Percentiles rank a stretch among this genome's conserved stretches.
Conservation (phyloP, 2,797 vertebrate genomes). For the Heteromormyrus szaboi region DNA sequence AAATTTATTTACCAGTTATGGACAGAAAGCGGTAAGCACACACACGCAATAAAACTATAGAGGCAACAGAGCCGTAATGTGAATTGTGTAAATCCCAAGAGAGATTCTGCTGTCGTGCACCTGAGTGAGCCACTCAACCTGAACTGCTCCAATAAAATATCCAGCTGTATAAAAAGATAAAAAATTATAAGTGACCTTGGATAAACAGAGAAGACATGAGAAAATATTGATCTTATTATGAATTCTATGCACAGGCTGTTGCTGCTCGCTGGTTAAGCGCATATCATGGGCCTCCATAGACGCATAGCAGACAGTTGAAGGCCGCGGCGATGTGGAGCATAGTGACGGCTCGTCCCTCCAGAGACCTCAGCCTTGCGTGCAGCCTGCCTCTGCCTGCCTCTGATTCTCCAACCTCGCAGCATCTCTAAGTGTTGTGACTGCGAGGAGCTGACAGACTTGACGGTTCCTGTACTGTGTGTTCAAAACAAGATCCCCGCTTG, state of each 20-base stretch:
- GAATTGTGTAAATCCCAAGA: neutral
- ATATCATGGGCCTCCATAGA: neutral
- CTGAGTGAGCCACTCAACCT: neutral
- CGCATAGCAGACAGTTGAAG: neutral
- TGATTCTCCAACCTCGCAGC: neutral
- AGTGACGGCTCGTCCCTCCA: neutral
- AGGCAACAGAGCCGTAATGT: neutral
- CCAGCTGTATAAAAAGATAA: conserved; percentile 5
- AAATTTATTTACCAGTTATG: neutral
- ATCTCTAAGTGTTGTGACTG: neutral
- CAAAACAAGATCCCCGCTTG: neutral
- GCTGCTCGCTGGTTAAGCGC: neutral
- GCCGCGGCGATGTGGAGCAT: neutral
- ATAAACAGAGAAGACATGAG: conserved; percentile 5
- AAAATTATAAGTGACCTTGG: conserved; percentile 12
- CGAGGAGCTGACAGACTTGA: neutral
- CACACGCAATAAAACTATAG: too few relatives aligned
- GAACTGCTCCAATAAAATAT: conserved; percentile 2
- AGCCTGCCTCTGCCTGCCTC: neutral
- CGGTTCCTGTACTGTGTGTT: neutral
- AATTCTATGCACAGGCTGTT: neutral
- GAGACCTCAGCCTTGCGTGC: neutral
- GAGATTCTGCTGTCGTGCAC: conserved; percentile 1
- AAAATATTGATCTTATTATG: neutral
- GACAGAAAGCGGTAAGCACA: neutral